Percentiles rank a stretch among this genome's conserved stretches.
Evolutionary conservation across 2,797 vertebrate genomes (phyloP).

Genomic region (Hylomyscus alleni): DNA sequence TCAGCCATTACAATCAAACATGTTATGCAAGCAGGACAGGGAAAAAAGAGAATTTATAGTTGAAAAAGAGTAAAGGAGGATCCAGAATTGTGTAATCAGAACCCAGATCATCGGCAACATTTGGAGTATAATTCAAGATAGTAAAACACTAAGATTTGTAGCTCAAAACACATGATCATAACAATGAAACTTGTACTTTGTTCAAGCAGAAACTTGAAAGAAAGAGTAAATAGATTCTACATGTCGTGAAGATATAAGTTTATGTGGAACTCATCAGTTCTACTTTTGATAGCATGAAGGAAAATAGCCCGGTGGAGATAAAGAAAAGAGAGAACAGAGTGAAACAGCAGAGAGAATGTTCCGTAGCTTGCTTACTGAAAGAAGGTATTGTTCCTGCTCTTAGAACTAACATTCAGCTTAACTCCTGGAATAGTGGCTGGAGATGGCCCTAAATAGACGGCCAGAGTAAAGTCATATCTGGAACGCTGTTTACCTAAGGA

Average conservation of each 20-base stretch:
- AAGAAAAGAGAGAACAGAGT: not conserved
- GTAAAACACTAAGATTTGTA: slow-evolving; percentile 44
- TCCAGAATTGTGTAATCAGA: slow-evolving; percentile 21
- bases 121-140: slow-evolving; percentile 50
- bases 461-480: not conserved
- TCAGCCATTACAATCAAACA: slow-evolving; percentile 19
- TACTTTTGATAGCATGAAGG: slow-evolving; percentile 36
- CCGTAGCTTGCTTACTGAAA: not conserved
- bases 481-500: slow-evolving; percentile 25
- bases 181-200: slow-evolving; percentile 41
- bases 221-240: not conserved
- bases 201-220: slow-evolving; percentile 35
- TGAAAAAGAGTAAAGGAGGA: slow-evolving; percentile 4
- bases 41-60: slow-evolving; percentile 11
- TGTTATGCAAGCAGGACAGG: not conserved
- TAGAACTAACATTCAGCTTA: not conserved
- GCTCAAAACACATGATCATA: slow-evolving; percentile 44
- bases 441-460: not conserved
- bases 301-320: slow-evolving; percentile 7
- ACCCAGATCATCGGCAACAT: not conserved
- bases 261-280: slow-evolving; percentile 19
- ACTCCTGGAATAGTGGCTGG: not conserved
- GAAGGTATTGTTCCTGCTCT: slow-evolving; percentile 30
- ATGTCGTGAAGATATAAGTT: not conserved
- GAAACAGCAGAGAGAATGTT: not conserved